Conservation (phyloP, 2,113 vertebrate genomes). For the Sebastes fasciatus region DNA sequence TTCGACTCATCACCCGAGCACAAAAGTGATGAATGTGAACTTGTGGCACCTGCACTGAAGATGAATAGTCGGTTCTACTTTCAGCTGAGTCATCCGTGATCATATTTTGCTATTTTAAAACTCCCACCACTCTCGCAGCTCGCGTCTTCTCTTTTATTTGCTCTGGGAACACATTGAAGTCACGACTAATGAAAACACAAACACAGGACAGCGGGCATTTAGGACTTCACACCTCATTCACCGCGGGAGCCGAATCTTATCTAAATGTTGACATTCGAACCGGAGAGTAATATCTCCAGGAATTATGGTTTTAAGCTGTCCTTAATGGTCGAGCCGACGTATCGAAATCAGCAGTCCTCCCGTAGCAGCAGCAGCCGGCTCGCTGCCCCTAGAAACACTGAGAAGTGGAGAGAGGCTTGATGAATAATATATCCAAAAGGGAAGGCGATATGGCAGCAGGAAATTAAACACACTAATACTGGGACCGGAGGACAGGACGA, state of each 20-base stretch:
- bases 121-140: not conserved
- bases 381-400: conserved; percentile 62
- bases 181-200: conserved; percentile 57
- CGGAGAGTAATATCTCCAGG: conserved; percentile 71
- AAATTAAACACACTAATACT: conserved; percentile 86
- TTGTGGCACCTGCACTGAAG: conserved; percentile 13
- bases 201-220: conserved; percentile 36
- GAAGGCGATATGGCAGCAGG: conserved; percentile 81
- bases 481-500: conserved; percentile 73
- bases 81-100: conserved; percentile 42
- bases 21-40: conserved; percentile 35
- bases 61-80: conserved; percentile 22
- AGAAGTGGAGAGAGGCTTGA: conserved; percentile 70
- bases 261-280: conserved; percentile 81
- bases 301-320: conserved; percentile 72
- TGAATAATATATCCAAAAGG: conserved; percentile 84
- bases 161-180: conserved; percentile 40
- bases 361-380: conserved; percentile 26
- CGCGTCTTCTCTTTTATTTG: conserved; percentile 19
- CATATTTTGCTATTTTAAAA: conserved; percentile 30
- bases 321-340: conserved; percentile 64
- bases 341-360: conserved; percentile 71
- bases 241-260: conserved; percentile 57
- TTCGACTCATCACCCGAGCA: conserved; percentile 31
- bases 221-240: conserved; percentile 51